phyloP scores from a whole-genome alignment of 1,140 invertebrate genomes.

The Triops cancriformis region DNA sequence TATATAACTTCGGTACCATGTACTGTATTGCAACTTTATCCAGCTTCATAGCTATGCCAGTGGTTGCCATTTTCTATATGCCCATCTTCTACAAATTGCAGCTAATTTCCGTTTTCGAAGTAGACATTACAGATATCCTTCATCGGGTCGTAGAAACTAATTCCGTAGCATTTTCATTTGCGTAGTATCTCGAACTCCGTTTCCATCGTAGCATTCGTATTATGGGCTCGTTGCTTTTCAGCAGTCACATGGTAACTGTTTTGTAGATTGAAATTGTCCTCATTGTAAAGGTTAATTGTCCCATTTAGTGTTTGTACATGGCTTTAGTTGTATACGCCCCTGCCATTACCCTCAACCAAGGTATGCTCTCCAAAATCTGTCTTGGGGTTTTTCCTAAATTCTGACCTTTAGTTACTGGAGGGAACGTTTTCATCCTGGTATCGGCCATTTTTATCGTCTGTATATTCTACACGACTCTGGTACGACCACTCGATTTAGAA shows the following conservation, averaged over 20 bases:
- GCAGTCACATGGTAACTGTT: constrained; percentile 53
- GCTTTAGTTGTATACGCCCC: constrained; percentile 89
- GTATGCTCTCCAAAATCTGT: not conserved
- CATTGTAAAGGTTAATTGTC: not conserved
- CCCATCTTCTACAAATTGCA: constrained; percentile 40
- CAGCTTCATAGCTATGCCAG: constrained; percentile 32
- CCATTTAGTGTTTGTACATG: constrained; percentile 63
- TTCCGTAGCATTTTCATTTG: not conserved
- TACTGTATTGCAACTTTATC: constrained; percentile 35
- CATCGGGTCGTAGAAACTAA: not conserved
- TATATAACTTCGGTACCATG: constrained; percentile 36
- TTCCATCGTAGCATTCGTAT: constrained; percentile 58
- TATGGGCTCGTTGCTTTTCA: constrained; percentile 59
- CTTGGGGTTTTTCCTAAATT: not conserved
- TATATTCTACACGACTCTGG: constrained; percentile 85
- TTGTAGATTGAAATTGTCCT: not conserved
- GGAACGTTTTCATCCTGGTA: constrained; percentile 67
- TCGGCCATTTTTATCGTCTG: constrained; percentile 78
- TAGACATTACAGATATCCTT: constrained; percentile 15
- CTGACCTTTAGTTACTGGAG: constrained; percentile 53
- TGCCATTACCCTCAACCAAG: constrained; percentile 76
- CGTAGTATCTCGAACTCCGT: constrained; percentile 62
- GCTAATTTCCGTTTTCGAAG: constrained; percentile 39
- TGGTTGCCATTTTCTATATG: constrained; percentile 37
- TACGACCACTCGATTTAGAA: constrained; percentile 44